Base-by-base conservation (phyloP, 2,113 vertebrate species). In the Lepus europaeus region DNA sequence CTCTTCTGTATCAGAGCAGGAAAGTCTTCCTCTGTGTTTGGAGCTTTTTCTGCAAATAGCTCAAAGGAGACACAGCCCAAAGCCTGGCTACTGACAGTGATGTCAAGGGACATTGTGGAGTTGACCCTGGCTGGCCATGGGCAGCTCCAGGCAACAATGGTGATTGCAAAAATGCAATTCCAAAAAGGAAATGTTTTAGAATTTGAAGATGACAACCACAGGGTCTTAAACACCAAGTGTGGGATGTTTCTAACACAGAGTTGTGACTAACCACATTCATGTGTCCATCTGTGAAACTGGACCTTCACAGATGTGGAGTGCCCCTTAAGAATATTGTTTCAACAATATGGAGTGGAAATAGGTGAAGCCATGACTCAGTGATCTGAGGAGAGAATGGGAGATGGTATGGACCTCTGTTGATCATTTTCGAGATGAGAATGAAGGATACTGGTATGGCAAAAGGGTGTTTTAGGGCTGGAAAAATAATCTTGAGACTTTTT, bases 11-110 rank as follows among this genome's bases (percentile, higher is more conserved):
- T 99, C 97, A 99, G 82, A 10, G 98, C 99, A 66, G 99, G 98
- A 90, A 99, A 99, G 27, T 99, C 99, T 95, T 99, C 99, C 99
- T 97, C 99, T 78, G 99, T 99, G 97, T 99, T 99, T 70, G 99
- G 99, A 31, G 99, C 99, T 72, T 98, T 99, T 93, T 99, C 99
- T 72, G 98, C 98, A 33, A 98, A 99, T 29, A 99, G 98, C 99
- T 99, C 19, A 59, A 20, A 59, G 56, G 56, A 59, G 56, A 59
- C 19, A 14, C 56, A 59, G 56, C 17, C 56, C 56, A 14, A 59
- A 59, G 19, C 45, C 17, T 59, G 56, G 13, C 56, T 17, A 59
- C 19, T 59, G 56, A 59, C 56, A 14, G 56, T 59, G 56, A 59
- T 59, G 56, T 59, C 13, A 16, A 59, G 19, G 56, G 19, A 17